phyloP scores from a whole-genome alignment of 2,888 invertebrate species.

The Heliconius ethilla region DNA sequence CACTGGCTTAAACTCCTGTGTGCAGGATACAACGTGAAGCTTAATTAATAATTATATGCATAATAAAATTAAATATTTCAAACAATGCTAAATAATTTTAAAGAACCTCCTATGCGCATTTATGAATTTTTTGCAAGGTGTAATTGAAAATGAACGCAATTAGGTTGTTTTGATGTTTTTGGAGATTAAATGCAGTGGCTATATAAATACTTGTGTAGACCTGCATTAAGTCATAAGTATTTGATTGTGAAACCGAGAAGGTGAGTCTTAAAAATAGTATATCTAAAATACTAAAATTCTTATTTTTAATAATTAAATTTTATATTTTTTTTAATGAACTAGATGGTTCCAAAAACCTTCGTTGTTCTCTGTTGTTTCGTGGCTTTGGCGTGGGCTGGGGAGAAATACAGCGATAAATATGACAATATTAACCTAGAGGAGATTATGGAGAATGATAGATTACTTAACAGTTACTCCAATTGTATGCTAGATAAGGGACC shows the following conservation, averaged over 20 bases:
- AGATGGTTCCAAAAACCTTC: not conserved
- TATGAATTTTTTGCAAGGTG: not conserved
- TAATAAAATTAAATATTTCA: not conserved
- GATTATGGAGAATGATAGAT: conserved; percentile 84
- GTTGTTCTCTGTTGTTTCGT: not conserved
- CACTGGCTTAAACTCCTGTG: too few relatives aligned
- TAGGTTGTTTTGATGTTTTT: conserved; percentile 6
- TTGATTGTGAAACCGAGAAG: not conserved
- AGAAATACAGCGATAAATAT: conserved; percentile 84
- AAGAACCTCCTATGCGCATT: conserved; percentile 10
- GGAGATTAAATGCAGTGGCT: conserved; percentile 12
- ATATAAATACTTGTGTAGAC: conserved; percentile 5
- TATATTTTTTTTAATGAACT: not conserved
- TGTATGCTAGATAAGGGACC: conserved; percentile 84
- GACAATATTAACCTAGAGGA: conserved; percentile 87
- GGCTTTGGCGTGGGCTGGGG: not conserved
- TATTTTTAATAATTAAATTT: not conserved
- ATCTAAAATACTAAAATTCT: not conserved
- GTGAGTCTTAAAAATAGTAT: conserved; percentile 1
- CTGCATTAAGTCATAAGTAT: conserved; percentile 12
- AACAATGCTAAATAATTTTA: not conserved
- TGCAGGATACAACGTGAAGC: not conserved
- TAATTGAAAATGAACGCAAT: conserved; percentile 7
- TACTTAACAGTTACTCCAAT: conserved; percentile 85
- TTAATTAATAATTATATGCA: not conserved